These are phyloP conservation scores for Chloroclystis v-ata DNA, from an alignment of 2,888 invertebrate genomes.

Conservation along the genomic window DNA sequence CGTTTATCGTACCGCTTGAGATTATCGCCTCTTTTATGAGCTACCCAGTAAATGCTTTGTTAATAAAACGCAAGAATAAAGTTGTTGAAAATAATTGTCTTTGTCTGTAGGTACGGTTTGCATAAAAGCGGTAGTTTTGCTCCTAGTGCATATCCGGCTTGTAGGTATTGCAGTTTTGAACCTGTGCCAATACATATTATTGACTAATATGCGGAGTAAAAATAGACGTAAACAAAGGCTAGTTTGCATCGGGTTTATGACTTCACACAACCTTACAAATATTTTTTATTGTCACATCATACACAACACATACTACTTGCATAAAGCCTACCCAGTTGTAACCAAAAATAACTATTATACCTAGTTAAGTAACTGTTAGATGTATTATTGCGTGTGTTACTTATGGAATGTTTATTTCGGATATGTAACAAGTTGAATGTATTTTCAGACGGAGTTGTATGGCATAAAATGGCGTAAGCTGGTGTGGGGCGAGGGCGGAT, in stretches of 20 bases:
- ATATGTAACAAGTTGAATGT: too few species aligned
- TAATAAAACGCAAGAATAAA: not conserved
- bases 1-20: slow-evolving; percentile 1
- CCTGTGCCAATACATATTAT: slow-evolving; percentile 37
- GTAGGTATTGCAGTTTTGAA: slow-evolving; percentile 38
- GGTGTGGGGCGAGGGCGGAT: slow-evolving; percentile 85
- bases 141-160: slow-evolving; percentile 38
- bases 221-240: slow-evolving; percentile 2
- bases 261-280: too few species aligned
- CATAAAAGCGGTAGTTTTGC: slow-evolving; percentile 33
- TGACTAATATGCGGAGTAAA: not conserved
- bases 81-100: not conserved
- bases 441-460: slow-evolving; percentile 96
- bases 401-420: too few species aligned
- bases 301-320: too few species aligned
- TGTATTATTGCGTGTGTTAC: too few species aligned
- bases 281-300: too few species aligned
- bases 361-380: too few species aligned
- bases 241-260: too few species aligned
- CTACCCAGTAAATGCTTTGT: not conserved
- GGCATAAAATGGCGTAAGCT: slow-evolving; percentile 99
- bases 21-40: slow-evolving; percentile 5
- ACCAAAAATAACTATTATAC: too few species aligned
- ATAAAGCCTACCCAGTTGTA: too few species aligned
- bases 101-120: slow-evolving; percentile 38